phyloP scores from a whole-genome alignment of 2,113 vertebrate genomes.

The Ptilonorhynchus violaceus region DNA sequence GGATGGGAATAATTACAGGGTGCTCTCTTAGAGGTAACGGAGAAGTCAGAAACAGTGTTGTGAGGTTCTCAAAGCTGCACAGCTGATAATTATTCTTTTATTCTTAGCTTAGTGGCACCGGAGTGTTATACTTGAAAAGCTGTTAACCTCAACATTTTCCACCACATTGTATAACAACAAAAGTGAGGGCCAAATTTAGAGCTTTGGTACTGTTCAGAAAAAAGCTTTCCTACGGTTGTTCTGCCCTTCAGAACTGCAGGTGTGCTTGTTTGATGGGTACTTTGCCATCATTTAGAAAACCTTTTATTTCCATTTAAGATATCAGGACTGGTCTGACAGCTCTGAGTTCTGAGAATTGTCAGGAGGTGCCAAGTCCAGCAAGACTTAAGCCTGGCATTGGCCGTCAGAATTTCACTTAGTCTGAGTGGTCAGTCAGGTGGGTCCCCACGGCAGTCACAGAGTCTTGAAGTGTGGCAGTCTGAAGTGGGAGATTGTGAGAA shows the following conservation, averaged over 20 bases:
- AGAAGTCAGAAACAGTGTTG: background rate
- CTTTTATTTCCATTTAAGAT: background rate
- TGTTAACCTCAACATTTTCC: conserved; percentile 20
- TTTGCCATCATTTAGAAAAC: background rate
- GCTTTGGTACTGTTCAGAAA: background rate
- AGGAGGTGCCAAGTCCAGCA: background rate
- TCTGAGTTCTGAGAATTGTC: background rate
- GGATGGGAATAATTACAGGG: background rate
- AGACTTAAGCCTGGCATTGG: background rate
- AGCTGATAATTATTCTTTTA: conserved; percentile 18
- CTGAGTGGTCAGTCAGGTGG: rapidly evolving
- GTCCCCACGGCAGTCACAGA: background rate
- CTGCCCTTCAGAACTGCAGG: background rate
- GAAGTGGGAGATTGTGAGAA: background rate
- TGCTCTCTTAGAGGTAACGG: background rate
- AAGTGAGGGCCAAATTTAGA: background rate
- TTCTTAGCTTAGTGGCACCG: background rate
- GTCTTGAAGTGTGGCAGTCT: background rate
- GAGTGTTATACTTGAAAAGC: conserved; percentile 12
- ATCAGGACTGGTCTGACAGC: background rate
- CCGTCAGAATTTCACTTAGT: background rate
- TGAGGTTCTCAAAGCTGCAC: background rate
- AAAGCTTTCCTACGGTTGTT: conserved; percentile 12
- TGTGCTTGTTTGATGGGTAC: background rate
- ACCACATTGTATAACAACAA: background rate